Conservation (phyloP, 2,888 invertebrate species). For the Drosophila mayaguana region DNA sequence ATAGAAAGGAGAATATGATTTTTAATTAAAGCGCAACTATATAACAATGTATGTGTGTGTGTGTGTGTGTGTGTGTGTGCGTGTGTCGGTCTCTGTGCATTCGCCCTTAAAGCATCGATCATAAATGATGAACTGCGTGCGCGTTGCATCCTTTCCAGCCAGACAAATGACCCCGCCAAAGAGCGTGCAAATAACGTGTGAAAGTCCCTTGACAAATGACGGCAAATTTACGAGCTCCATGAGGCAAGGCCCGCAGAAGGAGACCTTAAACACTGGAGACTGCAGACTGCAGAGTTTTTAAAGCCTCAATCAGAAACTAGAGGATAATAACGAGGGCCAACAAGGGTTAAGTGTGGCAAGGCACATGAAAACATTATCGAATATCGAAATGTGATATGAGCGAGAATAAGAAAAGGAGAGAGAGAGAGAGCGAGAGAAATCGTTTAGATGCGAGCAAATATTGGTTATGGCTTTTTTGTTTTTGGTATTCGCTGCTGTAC, state of each 20-base stretch:
- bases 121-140: constrained; percentile 64
- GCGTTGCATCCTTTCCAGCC: constrained; percentile 42
- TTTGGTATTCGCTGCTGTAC: constrained; percentile 5
- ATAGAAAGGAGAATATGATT: too few species aligned
- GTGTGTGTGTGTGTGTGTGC: constrained; percentile 4
- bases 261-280: constrained; percentile 1
- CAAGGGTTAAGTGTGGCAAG: constrained; percentile 29
- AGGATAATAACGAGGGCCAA: background rate
- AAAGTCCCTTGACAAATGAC: constrained; percentile 56
- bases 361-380: constrained; percentile 69
- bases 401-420: background rate
- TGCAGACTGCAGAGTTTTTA: constrained; percentile 11
- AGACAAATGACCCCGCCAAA: constrained; percentile 68
- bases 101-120: constrained; percentile 63
- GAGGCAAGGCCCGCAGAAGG: constrained; percentile 22
- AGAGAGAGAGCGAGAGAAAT: background rate
- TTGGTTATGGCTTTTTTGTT: constrained; percentile 19
- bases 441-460: constrained; percentile 22
- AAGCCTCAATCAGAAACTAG: constrained; percentile 50
- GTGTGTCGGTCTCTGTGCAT: constrained; percentile 3
- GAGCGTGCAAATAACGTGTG: constrained; percentile 50
- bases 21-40: too few species aligned
- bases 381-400: constrained; percentile 43
- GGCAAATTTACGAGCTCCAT: constrained; percentile 39
- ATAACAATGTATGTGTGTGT: background rate